Percentiles rank a stretch among this genome's conserved stretches.
phyloP scores from a whole-genome alignment of 2,888 invertebrate genomes.

The Sussaba pulchella region DNA sequence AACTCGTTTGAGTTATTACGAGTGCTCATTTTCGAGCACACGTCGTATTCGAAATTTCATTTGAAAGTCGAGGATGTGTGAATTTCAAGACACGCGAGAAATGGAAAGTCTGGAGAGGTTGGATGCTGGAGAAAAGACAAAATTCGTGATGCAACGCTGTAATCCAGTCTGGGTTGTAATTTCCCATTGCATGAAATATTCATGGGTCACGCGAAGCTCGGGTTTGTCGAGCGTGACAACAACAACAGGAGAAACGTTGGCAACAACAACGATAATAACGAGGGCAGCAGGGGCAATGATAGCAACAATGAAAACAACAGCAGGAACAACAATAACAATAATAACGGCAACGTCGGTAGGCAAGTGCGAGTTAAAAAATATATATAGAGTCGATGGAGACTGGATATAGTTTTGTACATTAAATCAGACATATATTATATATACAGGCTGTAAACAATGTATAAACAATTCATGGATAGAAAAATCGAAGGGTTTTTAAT shows the following conservation, averaged over 20 bases:
- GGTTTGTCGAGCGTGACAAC: constrained; percentile 16
- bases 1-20: not conserved
- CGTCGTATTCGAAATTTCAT: not conserved
- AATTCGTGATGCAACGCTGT: constrained; percentile 54
- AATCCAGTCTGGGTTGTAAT: constrained; percentile 51
- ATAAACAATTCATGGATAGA: too few relatives aligned
- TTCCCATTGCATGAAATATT: constrained; percentile 63
- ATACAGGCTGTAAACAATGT: too few relatives aligned
- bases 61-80: not conserved
- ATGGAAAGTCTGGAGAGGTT: not conserved
- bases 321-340: too few relatives aligned
- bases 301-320: constrained; percentile 33
- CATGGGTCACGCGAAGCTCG: constrained; percentile 50
- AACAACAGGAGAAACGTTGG: constrained; percentile 9
- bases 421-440: too few relatives aligned
- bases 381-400: too few relatives aligned
- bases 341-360: not conserved
- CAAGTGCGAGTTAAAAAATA: too few relatives aligned
- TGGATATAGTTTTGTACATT: too few relatives aligned
- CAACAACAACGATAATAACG: constrained; percentile 36
- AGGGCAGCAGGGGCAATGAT: too few relatives aligned
- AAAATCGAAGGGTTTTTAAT: too few relatives aligned
- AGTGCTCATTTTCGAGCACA: not conserved
- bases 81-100: not conserved
- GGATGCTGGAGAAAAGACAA: not conserved